Evolutionary conservation across 2,888 invertebrate genomes (phyloP), one percentile per base, ranked within the genome.

Genomic region (Dicycla oo): DNA sequence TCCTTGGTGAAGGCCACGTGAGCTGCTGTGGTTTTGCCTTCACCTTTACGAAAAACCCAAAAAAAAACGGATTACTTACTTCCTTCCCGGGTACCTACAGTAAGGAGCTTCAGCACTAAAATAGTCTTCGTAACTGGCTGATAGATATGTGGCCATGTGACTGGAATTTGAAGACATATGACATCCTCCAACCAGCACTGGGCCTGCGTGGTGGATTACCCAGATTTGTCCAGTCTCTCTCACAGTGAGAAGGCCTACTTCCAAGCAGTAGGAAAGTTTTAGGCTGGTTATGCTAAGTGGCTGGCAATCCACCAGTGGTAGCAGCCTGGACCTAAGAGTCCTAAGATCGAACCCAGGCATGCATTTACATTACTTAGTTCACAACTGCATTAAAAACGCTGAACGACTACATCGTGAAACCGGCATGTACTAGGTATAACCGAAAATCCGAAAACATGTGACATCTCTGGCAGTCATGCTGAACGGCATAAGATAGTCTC

Each of bases 1-100:
- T 97, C 96, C 80, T 96, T 97, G 47, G 96, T 96, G 43, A 86
- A 92, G 0, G 97, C 97, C 3, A 96, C 97, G 89, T 96, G 96
- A 0, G 96, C 96, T 2, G 97, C 97, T 18, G 96, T 94, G 26
- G 96, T 94, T 75, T 94, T 96, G 0, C 95, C 96, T 87, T 95
- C 95, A 57, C 18, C 74, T 77, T n/a, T 18, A 56, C 30, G 23
- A 51, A 34, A 54, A 20, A 34, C 5, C 6, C n/a, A 38, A 38
- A 43, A 40, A 18, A 18, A 43, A 2, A 30, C 7, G 4, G 10
- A 23, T 63, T 34, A 34, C 3, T 13, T 45, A 34, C 6, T 13
- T 45, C 18, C 20, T 5, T 13, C 13, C 18, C 0, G 26, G 15
- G 15, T n/a, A n/a, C 38, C 38, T 38, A 23, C 10, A 58, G n/a